phyloP scores from a whole-genome alignment of 2,113 vertebrate species.

The Onychorhynchus coronatus region DNA sequence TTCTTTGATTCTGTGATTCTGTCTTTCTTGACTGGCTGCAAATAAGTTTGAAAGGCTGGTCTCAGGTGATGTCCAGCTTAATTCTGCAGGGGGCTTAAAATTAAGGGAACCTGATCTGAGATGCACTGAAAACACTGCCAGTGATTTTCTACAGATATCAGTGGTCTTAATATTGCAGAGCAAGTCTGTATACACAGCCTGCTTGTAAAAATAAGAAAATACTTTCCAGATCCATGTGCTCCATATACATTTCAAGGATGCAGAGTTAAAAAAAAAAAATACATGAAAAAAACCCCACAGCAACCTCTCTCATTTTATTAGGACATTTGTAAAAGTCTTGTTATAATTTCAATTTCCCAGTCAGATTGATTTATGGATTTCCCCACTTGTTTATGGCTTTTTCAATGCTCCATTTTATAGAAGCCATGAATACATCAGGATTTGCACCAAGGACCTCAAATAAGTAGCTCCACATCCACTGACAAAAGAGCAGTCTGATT shows the following conservation, averaged over 20 bases:
- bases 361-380: constrained; percentile 24
- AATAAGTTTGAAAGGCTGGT: neutral
- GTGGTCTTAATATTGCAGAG: neutral
- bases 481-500: constrained; percentile 13
- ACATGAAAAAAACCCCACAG: neutral
- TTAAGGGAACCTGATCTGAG: neutral
- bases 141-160: neutral
- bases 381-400: neutral
- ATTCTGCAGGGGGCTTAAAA: neutral
- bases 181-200: neutral
- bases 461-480: constrained; percentile 19
- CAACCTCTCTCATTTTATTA: neutral
- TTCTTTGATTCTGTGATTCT: neutral
- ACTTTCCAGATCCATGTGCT: neutral
- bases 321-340: constrained; percentile 13
- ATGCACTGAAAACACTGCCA: neutral
- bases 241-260: neutral
- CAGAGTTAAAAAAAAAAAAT: neutral
- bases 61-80: neutral
- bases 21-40: neutral
- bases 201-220: neutral
- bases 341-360: constrained; percentile 35
- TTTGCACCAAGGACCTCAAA: neutral
- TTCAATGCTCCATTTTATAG: neutral
- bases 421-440: constrained; percentile 10